Conservation (phyloP, 1,140 invertebrate species). For the Ceratina japonica region DNA sequence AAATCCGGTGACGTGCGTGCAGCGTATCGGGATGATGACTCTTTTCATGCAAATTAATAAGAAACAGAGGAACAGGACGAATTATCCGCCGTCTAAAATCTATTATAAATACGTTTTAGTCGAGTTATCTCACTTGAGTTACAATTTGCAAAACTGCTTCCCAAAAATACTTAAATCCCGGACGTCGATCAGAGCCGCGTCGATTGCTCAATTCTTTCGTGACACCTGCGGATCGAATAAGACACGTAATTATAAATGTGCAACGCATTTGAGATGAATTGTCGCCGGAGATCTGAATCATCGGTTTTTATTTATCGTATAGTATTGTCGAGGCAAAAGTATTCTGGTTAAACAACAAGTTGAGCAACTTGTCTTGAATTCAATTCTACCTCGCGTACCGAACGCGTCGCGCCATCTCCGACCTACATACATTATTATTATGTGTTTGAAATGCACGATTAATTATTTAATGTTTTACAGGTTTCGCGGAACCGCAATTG, state of each 20-base stretch:
- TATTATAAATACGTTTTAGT: too few relatives aligned
- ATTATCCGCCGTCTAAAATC: too few relatives aligned
- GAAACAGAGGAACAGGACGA: too few relatives aligned
- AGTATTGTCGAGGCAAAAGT: neutral
- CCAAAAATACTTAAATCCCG: neutral
- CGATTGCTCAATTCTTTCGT: too few relatives aligned
- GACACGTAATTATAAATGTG: too few relatives aligned
- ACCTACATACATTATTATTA: neutral
- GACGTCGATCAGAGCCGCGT: too few relatives aligned
- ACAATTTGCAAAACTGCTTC: neutral
- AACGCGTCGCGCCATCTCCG: conserved; percentile 21
- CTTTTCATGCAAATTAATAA: neutral
- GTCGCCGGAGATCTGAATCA: neutral
- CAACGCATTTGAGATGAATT: neutral
- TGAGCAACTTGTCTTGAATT: conserved; percentile 14
- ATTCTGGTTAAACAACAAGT: neutral
- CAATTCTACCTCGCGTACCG: conserved; percentile 6
- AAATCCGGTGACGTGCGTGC: neutral
- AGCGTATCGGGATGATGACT: neutral
- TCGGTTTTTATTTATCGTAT: neutral
- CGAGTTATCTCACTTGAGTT: neutral
- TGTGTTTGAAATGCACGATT: conserved; percentile 7
- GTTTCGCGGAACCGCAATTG: neutral
- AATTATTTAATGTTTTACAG: neutral
- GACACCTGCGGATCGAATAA: too few relatives aligned